phyloP scores from a whole-genome alignment of 2,797 vertebrate species.

The Hirundo rustica region DNA sequence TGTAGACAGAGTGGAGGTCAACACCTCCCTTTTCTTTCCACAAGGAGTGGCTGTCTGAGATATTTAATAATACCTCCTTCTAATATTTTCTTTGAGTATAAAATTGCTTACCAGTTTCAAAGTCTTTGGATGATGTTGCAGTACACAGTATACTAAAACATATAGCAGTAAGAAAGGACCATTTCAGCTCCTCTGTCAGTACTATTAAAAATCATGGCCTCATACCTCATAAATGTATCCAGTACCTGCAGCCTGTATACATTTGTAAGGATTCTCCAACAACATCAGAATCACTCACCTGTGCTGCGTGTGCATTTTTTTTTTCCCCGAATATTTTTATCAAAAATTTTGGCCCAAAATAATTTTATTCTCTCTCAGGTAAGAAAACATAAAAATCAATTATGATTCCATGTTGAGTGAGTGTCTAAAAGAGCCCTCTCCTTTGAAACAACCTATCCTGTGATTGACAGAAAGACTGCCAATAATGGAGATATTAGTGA shows the following conservation, averaged over 20 bases:
- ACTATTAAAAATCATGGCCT: neutral
- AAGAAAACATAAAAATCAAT: neutral
- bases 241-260: neutral
- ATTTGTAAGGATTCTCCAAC: neutral
- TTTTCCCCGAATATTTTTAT: neutral
- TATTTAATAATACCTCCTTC: neutral
- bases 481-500: neutral
- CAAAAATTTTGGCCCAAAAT: neutral
- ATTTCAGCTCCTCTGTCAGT: neutral
- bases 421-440: neutral
- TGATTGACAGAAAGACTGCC: neutral
- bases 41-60: neutral
- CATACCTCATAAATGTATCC: neutral
- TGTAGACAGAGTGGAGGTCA: neutral
- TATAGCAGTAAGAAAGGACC: neutral
- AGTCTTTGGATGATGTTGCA: neutral
- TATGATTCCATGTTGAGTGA: neutral
- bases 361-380: neutral
- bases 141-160: neutral
- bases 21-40: neutral
- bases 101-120: neutral
- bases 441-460: neutral
- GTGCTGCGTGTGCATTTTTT: neutral
- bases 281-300: rapidly evolving
- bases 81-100: neutral